Percentiles rank a stretch among this genome's conserved stretches.
These are phyloP conservation scores for Cavia porcellus DNA, from an alignment of 2,113 vertebrate species.

Conservation along the genomic window DNA sequence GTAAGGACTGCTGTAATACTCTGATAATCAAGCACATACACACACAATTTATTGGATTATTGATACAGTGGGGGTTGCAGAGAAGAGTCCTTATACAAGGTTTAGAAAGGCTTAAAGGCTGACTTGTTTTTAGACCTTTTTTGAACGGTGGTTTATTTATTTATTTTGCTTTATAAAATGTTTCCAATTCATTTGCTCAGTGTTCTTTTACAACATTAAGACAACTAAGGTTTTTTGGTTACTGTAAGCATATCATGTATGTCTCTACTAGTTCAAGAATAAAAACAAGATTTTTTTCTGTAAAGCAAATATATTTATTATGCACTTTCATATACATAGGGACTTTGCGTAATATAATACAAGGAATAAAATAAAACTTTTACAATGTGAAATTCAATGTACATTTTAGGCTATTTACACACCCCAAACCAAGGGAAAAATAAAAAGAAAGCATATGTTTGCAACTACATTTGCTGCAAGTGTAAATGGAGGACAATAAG, in stretches of 20 bases:
- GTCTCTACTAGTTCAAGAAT: not conserved
- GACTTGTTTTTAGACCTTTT: not conserved
- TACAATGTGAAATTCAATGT: conserved; percentile 97
- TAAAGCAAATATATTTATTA: conserved; percentile 99
- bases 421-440: conserved; percentile 82
- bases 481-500: conserved; percentile 84
- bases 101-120: not conserved
- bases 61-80: rapidly evolving
- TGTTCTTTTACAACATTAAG: conserved; percentile 33
- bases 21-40: not conserved
- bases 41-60: not conserved
- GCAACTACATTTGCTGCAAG: conserved; percentile 87
- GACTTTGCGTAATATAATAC: conserved; percentile 97
- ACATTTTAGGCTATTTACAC: conserved; percentile 98
- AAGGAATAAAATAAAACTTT: conserved; percentile 96
- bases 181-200: conserved; percentile 6
- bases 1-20: not conserved
- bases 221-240: not conserved
- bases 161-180: conserved; percentile 4
- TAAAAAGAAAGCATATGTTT: conserved; percentile 88
- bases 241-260: not conserved
- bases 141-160: not conserved
- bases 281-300: conserved; percentile 89
- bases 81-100: not conserved
- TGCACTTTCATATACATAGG: conserved; percentile 99